Evolutionary conservation across 1,140 invertebrate genomes (phyloP).

Genomic region (Plutomurus gul): DNA sequence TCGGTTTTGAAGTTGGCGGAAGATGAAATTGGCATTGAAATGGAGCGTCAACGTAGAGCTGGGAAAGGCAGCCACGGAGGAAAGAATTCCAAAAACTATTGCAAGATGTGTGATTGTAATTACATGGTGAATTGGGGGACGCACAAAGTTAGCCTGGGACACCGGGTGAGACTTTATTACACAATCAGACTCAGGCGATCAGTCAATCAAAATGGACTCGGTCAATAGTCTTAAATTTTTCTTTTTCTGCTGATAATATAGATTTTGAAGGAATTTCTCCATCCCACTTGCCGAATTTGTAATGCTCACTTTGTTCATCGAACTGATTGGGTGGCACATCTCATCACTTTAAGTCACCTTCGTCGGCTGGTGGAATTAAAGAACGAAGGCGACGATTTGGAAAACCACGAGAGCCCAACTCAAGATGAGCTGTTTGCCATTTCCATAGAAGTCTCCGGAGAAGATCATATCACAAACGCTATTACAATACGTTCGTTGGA

Average conservation of each 20-base stretch:
- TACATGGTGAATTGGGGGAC: slow-evolving; percentile 51
- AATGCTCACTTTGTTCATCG: slow-evolving; percentile 51
- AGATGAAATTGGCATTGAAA: slow-evolving; percentile 52
- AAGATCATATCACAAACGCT: slow-evolving; percentile 39
- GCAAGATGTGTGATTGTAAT: slow-evolving; percentile 54
- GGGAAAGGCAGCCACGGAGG: slow-evolving; percentile 38
- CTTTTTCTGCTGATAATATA: not conserved
- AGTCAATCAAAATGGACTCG: not conserved
- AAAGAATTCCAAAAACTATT: slow-evolving; percentile 45
- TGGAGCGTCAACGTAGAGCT: slow-evolving; percentile 47
- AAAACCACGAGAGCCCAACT: not conserved
- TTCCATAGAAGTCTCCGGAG: slow-evolving; percentile 36
- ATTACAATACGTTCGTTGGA: slow-evolving; percentile 38
- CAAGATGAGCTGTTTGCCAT: slow-evolving; percentile 50
- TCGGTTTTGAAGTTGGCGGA: slow-evolving; percentile 24
- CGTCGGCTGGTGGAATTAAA: slow-evolving; percentile 39
- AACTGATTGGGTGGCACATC: slow-evolving; percentile 50
- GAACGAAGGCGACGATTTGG: slow-evolving; percentile 13
- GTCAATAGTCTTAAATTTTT: not conserved
- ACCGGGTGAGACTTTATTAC: slow-evolving; percentile 49
- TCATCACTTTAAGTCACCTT: slow-evolving; percentile 37
- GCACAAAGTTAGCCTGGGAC: slow-evolving; percentile 49
- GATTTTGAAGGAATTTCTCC: slow-evolving; percentile 53
- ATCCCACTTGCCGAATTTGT: slow-evolving; percentile 48
- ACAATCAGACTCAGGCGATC: not conserved